A percentile compares a stretch with the other conserved stretches of the same genome.
phyloP scores from a whole-genome alignment of 2,113 vertebrate genomes.

The Psilopogon haemacephalus region DNA sequence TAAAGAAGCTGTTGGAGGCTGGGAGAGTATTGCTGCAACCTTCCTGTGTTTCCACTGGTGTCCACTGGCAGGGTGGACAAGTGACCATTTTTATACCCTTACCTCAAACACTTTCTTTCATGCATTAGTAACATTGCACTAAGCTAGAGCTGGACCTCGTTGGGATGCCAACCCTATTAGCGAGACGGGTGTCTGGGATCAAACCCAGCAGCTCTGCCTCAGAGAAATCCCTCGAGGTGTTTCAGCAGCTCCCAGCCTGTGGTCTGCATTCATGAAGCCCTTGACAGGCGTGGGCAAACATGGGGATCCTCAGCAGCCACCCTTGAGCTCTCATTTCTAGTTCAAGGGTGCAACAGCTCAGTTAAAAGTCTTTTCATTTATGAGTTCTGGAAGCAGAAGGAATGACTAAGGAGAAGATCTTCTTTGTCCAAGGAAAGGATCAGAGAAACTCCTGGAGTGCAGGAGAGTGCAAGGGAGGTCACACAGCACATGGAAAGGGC shows the following conservation, averaged over 20 bases:
- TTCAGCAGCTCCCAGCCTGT: not conserved
- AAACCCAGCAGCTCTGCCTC: not conserved
- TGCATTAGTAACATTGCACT: not conserved
- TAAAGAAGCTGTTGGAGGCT: not conserved
- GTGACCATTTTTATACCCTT: not conserved
- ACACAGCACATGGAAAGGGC: not conserved
- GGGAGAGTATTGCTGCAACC: not conserved
- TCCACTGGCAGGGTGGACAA: not conserved
- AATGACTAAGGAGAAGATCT: not conserved
- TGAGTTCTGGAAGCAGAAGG: not conserved
- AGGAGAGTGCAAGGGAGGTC: not conserved
- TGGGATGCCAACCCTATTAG: not conserved
- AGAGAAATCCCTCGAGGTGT: not conserved
- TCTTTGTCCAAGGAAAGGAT: not conserved
- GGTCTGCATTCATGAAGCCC: not conserved
- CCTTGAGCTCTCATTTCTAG: not conserved
- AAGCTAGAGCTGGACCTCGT: not conserved
- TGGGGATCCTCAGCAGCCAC: not conserved
- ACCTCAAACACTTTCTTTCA: not conserved
- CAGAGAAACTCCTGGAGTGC: slow-evolving; percentile 8
- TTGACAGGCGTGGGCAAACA: not conserved
- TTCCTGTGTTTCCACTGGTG: not conserved
- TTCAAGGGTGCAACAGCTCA: not conserved
- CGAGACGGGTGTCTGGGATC: not conserved
- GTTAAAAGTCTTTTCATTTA: not conserved